Percentiles rank a stretch among this genome's conserved stretches.
phyloP scores from a whole-genome alignment of 2,113 vertebrate genomes.

The Sprattus sprattus region DNA sequence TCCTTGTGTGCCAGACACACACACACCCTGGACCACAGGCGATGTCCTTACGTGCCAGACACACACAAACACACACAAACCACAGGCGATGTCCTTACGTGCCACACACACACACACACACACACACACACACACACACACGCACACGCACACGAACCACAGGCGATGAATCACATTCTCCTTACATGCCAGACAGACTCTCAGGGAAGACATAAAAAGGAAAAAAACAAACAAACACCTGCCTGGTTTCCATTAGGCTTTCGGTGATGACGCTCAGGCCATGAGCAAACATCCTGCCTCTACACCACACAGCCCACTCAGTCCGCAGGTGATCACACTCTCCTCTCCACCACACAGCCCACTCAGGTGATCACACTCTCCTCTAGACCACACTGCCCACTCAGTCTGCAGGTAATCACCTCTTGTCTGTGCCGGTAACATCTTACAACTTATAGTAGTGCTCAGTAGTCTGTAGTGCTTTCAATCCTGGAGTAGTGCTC shows the following conservation, averaged over 20 bases:
- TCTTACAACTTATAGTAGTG: no score
- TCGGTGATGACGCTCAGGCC: slow-evolving; percentile 44
- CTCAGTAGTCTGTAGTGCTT: no score
- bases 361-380: no score
- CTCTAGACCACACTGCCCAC: no score
- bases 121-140: not conserved
- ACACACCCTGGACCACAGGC: no score
- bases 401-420: no score
- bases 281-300: slow-evolving; percentile 57
- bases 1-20: not conserved
- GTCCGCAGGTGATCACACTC: not conserved
- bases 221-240: not conserved
- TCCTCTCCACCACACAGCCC: not conserved
- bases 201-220: not conserved
- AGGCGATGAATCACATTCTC: slow-evolving; percentile 39
- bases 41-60: no score
- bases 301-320: not conserved
- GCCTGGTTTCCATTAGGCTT: slow-evolving; percentile 52
- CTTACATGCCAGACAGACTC: not conserved
- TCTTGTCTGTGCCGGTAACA: no score
- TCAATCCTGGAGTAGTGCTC: no score
- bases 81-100: not conserved
- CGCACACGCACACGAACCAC: not conserved
- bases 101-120: not conserved
- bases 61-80: no score